These are phyloP conservation scores for Felis chaus DNA, from an alignment of 2,113 vertebrate species.

Conservation along the genomic window DNA sequence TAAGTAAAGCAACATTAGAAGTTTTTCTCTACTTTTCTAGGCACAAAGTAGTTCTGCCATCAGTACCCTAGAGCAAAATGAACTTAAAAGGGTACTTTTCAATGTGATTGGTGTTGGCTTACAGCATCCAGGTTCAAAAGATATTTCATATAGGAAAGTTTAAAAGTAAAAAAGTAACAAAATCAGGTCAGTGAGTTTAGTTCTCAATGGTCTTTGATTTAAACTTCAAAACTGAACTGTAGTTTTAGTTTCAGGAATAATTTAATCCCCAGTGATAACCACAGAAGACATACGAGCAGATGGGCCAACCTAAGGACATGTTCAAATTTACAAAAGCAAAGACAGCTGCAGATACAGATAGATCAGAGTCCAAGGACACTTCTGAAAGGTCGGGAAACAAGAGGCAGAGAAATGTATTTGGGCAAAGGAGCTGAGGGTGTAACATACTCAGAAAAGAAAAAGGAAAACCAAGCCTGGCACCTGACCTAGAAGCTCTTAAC, in stretches of 20 bases:
- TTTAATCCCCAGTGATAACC: constrained; percentile 18
- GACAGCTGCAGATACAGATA: constrained; percentile 66
- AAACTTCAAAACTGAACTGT: constrained; percentile 41
- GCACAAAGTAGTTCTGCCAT: not conserved
- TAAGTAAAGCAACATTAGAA: not conserved
- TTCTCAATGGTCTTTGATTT: constrained; percentile 35
- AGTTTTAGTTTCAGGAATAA: constrained; percentile 51
- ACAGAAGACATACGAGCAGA: constrained; percentile 54
- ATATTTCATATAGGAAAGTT: not conserved
- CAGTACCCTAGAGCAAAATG: constrained; percentile 11
- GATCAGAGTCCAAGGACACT: constrained; percentile 63
- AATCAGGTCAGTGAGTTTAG: constrained; percentile 28
- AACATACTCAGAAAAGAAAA: not conserved
- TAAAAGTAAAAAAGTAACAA: not conserved
- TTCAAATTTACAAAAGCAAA: constrained; percentile 62
- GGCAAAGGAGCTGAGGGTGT: constrained; percentile 5
- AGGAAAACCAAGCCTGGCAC: constrained; percentile 12
- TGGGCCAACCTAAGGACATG: constrained; percentile 43
- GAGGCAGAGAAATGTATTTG: not conserved
- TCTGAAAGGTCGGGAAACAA: constrained; percentile 62
- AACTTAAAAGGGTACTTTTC: not conserved
- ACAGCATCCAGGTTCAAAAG: not conserved
- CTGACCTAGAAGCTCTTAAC: constrained; percentile 50
- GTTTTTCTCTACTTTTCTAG: constrained; percentile 9
- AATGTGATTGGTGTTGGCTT: not conserved